These are phyloP conservation scores for Agrotis ipsilon DNA, from an alignment of 2,888 invertebrate species.

Conservation along the genomic window DNA sequence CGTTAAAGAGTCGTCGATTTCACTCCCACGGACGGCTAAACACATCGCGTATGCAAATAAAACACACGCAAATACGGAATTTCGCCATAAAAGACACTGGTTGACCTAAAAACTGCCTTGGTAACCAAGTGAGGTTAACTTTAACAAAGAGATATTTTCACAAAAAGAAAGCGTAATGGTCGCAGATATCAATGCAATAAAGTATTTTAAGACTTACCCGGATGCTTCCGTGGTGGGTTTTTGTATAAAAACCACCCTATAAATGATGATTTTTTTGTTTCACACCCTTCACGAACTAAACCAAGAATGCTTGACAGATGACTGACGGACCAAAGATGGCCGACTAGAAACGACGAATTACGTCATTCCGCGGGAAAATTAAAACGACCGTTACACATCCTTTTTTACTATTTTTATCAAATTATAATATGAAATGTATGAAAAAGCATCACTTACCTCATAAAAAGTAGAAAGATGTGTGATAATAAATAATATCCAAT, in stretches of 20 bases:
- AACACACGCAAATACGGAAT: conserved; percentile 71
- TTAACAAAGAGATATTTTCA: conserved; percentile 67
- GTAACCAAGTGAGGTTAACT: conserved; percentile 74
- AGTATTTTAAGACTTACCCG: conserved; percentile 82
- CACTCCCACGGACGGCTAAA: conserved; percentile 45
- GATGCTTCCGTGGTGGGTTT: conserved; percentile 87
- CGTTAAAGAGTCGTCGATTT: conserved; percentile 50
- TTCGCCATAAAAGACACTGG: conserved; percentile 81
- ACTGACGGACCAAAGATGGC: conserved; percentile 87
- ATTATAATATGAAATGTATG: conserved; percentile 17
- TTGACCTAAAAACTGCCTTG: conserved; percentile 83
- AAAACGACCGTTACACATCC: conserved; percentile 77
- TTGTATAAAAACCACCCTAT: conserved; percentile 81
- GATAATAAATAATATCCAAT: conserved; percentile 73
- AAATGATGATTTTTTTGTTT: conserved; percentile 75
- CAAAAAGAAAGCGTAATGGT: conserved; percentile 63
- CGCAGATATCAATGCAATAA: conserved; percentile 49
- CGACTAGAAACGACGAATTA: conserved; percentile 75
- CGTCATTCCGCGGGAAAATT: conserved; percentile 88
- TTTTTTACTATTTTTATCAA: conserved; percentile 52
- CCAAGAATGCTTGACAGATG: conserved; percentile 81
- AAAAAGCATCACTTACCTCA: conserved; percentile 81
- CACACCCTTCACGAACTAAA: conserved; percentile 80
- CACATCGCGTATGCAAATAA: conserved; percentile 75
- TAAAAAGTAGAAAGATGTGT: conserved; percentile 75